Evolutionary conservation across 35 echinoderm and acorn worm species (phyloP).

Genomic region (Heliocidaris erythrogramma): DNA sequence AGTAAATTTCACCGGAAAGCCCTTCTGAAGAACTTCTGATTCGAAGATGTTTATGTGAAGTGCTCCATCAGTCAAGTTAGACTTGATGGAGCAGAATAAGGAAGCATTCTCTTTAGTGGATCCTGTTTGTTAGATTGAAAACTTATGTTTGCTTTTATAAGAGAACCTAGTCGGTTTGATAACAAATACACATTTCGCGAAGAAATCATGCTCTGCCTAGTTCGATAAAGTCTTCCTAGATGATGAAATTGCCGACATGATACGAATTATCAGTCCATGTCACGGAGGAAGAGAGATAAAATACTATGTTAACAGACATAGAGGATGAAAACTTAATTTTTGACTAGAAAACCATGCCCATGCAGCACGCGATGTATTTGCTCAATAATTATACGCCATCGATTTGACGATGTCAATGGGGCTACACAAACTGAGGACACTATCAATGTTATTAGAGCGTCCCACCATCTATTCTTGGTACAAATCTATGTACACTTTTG

Average conservation of each 20-base stretch:
- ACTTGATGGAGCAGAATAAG: background rate
- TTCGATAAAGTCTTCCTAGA: background rate
- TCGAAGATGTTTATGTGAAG: background rate
- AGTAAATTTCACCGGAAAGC: background rate
- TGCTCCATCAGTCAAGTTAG: background rate
- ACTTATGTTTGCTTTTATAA: background rate
- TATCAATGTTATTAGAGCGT: background rate
- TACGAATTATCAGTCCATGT: background rate
- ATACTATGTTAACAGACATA: background rate
- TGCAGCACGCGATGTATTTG: background rate
- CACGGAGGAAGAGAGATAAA: background rate
- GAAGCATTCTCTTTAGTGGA: background rate
- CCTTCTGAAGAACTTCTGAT: background rate
- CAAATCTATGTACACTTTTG: background rate
- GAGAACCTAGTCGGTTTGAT: background rate
- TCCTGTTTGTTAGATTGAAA: background rate
- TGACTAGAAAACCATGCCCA: background rate
- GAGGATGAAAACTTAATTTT: background rate
- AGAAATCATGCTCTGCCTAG: background rate
- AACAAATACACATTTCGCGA: background rate
- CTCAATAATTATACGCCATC: background rate
- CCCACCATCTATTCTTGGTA: background rate
- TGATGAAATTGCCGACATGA: conserved; percentile 7
- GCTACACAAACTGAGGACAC: background rate
- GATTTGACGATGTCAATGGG: background rate